Evolutionary conservation across 2,888 invertebrate species (phyloP), one percentile per base, ranked within the genome.

Genomic region (Napeogenes inachia): DNA sequence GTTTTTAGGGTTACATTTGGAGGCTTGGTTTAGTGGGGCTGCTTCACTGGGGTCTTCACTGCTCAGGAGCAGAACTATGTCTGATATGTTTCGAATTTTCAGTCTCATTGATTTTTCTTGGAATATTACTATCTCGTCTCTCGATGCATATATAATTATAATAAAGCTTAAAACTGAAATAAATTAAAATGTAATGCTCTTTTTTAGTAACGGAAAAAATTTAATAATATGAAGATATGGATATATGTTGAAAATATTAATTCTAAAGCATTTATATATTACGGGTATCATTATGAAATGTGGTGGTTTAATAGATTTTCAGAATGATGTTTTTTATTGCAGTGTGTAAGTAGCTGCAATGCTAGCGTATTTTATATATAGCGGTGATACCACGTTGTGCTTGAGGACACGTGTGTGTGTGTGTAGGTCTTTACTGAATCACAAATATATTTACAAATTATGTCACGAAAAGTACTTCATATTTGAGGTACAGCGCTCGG

Each of bases 81-180:
- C 68, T 10, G 70, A 67, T 32, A 67, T 59, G 38, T 68, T 68
- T 21, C 46, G 56, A 8, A 50, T 53, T 38, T 45, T 47, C 5
- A 13, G 3, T 2, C 13, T 30, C 6, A n/a, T 30, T 50, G 54
- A 59, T n/a, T 35, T 45, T n/a, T 53, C 38, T 45, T 53, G 56
- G 42, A 5, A 56, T 45, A 35, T 4, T n/a, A 4, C 8, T 10
- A 10, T 56, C 42, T 10, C 45, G 33, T 13, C n/a, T 55, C 10
- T 8, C 8, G 3, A 38, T 38, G 38, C 42, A 42, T 21, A 45
- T 53, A 56, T 21, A 32, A 32, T 4, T n/a, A 33, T 50, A 10
- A 56, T 38, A 2, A 30, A 13, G 42, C 38, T 46, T 3, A 55
- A 3, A 38, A 55, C 55, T 33, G 33, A 50, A 21, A 50, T 30